Evolutionary conservation across 37 sponge, comb jelly and placozoan genomes (phyloP).

Genomic region (Beroe ovata): DNA sequence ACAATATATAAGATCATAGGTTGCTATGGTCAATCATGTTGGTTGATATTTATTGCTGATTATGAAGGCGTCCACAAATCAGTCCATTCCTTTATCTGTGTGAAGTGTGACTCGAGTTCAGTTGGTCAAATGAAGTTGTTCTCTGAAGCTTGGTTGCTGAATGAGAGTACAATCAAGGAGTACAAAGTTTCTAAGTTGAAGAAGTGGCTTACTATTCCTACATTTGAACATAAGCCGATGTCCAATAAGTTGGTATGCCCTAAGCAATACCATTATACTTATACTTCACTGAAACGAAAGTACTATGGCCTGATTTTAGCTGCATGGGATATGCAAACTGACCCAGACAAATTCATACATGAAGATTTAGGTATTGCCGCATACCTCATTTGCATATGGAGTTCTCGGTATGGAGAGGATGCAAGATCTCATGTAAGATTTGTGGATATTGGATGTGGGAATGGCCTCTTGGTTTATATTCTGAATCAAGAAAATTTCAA

Average conservation of each 20-base stretch:
- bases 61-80: not conserved
- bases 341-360: slow-evolving; percentile 94
- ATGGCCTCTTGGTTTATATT: slow-evolving; percentile 92
- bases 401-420: slow-evolving; percentile 34
- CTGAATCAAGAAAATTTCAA: slow-evolving; percentile 81
- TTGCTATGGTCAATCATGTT: not conserved
- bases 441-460: slow-evolving; percentile 98
- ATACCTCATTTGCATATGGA: slow-evolving; percentile 92
- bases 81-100: not conserved
- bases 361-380: slow-evolving; percentile 95
- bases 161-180: not conserved
- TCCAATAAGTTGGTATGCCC: not conserved
- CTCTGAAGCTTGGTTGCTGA: not conserved
- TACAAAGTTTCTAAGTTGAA: not conserved
- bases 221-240: not conserved
- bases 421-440: slow-evolving; percentile 67
- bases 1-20: not conserved
- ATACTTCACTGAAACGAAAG: not conserved
- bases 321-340: slow-evolving; percentile 69
- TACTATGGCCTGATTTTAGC: not conserved
- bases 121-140: not conserved
- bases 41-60: not conserved
- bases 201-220: not conserved
- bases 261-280: slow-evolving; percentile 16
- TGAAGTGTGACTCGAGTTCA: not conserved